Evolutionary conservation across 2,113 vertebrate genomes (phyloP), one percentile per base, ranked within the genome.

Genomic region (Spea bombifrons): DNA sequence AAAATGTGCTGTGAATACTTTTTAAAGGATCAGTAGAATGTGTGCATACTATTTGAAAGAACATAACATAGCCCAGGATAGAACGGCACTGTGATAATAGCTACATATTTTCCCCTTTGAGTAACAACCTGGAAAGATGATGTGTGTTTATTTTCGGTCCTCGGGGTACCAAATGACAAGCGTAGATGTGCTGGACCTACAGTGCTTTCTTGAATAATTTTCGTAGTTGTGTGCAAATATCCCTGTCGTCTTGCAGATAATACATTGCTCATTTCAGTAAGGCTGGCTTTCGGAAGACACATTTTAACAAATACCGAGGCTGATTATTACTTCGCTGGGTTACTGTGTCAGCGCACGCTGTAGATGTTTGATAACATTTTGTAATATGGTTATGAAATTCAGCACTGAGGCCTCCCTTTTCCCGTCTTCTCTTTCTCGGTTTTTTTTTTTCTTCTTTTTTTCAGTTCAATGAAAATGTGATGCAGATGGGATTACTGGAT

Each of bases 151-250:
- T 66, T 59, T 61, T 7, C 46, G 65, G 48, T 80, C 78, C 71
- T 80, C 52, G 9, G 65, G 78, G 78, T 65, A 80, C 52, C 64
- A 74, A 74, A 74, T 80, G 78, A 80, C 78, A 80, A 74, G 78
- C 16, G 50, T 10, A 74, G 71, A 80, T 80, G 74, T 74, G 44
- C 71, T 49, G 71, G 71, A 53, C 64, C 65, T 79, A 73, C 67
- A 43, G 49, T 57, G 63, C 55, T 63, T 66, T 75, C 65, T 81
- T 83, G n/a, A 17, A 30, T 76, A 15, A 13, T 64, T 30, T 74
- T 76, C 48, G 50, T 57, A 70, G 44, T 17, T 57, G 65, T 45
- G 66, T 75, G 66, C 13, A 59, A 78, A 76, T 49, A 66, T 70
- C 45, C 61, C 69, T 77, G 75, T 61, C 48, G 17, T 68, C 59